Evolutionary conservation across 1,140 invertebrate genomes (phyloP).

Genomic region (Drosophila simulans): DNA sequence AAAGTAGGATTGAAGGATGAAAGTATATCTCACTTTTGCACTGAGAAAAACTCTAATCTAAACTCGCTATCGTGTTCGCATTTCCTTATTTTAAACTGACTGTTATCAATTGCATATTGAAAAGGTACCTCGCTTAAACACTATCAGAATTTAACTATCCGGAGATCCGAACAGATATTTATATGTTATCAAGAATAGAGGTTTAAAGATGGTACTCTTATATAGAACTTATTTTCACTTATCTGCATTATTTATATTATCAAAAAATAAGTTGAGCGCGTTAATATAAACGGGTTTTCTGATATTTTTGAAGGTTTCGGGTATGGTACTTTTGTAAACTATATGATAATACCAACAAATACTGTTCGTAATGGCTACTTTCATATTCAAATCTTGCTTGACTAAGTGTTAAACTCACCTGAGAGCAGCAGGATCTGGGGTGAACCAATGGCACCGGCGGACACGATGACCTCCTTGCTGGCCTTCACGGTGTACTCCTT

Average conservation of each 20-base stretch:
- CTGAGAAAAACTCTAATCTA: not conserved
- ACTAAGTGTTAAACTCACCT: constrained; percentile 45
- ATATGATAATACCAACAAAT: too few relatives aligned
- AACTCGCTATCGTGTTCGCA: not conserved
- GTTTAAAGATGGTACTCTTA: not conserved
- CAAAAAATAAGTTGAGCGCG: too few relatives aligned
- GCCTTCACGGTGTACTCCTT: constrained; percentile 69
- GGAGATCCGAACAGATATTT: not conserved
- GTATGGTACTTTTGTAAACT: too few relatives aligned
- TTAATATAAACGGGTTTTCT: too few relatives aligned
- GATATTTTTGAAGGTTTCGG: too few relatives aligned
- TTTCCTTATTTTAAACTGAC: not conserved
- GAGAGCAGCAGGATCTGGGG: constrained; percentile 88
- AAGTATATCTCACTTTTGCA: not conserved
- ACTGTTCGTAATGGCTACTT: too few relatives aligned
- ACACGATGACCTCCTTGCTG: constrained; percentile 85
- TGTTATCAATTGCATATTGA: constrained; percentile 1
- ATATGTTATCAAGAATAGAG: not conserved
- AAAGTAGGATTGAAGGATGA: constrained; percentile 9
- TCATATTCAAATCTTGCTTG: too few relatives aligned
- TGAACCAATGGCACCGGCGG: constrained; percentile 86
- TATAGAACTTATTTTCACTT: not conserved
- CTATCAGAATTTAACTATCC: too few relatives aligned
- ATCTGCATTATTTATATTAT: not conserved
- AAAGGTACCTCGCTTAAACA: not conserved